phyloP scores from a whole-genome alignment of 2,797 vertebrate genomes.

The Natrix natrix region DNA sequence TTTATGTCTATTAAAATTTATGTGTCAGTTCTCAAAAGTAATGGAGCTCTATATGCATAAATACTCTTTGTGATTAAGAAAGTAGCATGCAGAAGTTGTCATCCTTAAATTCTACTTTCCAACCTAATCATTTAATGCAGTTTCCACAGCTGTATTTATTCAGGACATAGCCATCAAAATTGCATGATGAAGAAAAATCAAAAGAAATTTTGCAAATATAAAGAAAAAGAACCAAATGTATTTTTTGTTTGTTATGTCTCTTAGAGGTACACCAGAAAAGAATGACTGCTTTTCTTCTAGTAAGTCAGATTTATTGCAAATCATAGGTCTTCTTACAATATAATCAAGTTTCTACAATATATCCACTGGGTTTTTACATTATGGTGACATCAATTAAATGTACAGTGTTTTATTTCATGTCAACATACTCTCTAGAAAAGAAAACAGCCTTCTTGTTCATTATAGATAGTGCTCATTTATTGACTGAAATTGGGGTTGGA shows the following conservation, averaged over 20 bases:
- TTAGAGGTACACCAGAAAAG: neutral
- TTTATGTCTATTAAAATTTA: neutral
- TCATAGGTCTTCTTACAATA: neutral
- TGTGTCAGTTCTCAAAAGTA: neutral
- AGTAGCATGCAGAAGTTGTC: neutral
- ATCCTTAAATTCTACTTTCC: neutral
- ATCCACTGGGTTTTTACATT: neutral
- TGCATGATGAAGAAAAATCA: neutral
- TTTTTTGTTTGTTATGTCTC: neutral
- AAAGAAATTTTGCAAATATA: neutral
- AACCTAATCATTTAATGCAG: neutral
- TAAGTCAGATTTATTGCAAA: neutral
- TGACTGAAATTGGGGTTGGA: neutral
- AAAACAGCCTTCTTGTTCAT: neutral
- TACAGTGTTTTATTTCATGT: neutral
- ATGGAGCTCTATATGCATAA: neutral
- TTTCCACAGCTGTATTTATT: neutral
- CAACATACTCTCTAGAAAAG: neutral
- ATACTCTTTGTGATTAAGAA: neutral
- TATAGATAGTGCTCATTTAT: neutral
- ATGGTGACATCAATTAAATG: neutral
- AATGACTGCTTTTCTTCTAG: neutral
- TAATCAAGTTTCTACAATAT: neutral
- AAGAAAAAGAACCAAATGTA: neutral
- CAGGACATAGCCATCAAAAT: neutral